Base-by-base conservation (phyloP, 2,888 invertebrate species). In the Mythimna loreyi region DNA sequence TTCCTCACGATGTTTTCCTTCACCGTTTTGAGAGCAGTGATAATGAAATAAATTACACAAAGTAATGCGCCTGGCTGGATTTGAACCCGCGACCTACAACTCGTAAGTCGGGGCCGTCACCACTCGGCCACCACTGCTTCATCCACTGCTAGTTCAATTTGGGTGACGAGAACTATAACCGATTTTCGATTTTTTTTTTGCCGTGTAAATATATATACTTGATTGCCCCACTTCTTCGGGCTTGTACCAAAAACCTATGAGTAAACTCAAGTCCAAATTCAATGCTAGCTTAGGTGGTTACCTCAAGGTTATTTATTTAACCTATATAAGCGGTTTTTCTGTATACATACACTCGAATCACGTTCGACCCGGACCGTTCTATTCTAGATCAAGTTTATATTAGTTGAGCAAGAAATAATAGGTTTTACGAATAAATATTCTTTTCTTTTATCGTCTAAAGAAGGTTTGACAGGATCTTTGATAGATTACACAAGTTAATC, bases 331-430 rank as follows among this genome's bases (percentile, higher is more conserved):
- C 23, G 8, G 2, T 5, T 7, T 7, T 28, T 33, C 28, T 47
- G 33, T 23, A 11, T 28, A 23, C 8, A 7, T 23, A 11, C 23
- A 6, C 43, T 47, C 0, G 30, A 47, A 58, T 40, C 40, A 49
- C 25, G 49, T 59, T 23, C 40, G n/a, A 28, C 21, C 33, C 8
- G n/a, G 8, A 45, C n/a, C 4, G 11, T 19, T 45, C 19, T n/a
- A 9, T 25, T 72, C 23, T 47, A 57, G 36, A 71, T 36, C 11
- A 58, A 7, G 40, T 58, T 67, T 33, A 23, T 33, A 30, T 45
- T 59, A 16, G 21, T 16, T 47, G 28, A 47, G 47, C 5, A 21
- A 8, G 16, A 43, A 28, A 28, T 16, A 28, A 21, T 30, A 21
- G 45, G 47, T 13, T 16, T 3, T 6, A 16, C 6, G 40, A 16